Conservation (phyloP, 2,888 invertebrate species). For the Pseudoips prasinana region DNA sequence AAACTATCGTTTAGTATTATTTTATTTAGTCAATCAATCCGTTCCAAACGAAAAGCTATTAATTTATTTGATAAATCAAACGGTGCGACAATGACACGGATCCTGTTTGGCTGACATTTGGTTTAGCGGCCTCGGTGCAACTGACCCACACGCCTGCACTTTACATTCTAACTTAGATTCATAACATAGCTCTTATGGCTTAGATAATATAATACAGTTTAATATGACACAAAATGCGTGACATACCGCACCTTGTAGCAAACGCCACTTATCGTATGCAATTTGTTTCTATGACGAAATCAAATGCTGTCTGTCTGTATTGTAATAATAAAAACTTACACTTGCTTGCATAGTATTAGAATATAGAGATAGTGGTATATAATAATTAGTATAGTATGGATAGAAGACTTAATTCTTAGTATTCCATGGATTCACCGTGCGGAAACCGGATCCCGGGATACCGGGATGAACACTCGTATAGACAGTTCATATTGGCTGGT, state of each 20-base stretch:
- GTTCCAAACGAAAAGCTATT: no score
- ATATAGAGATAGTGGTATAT: no score
- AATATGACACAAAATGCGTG: conserved; percentile 15
- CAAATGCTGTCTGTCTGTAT: conserved; percentile 18
- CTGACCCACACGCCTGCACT: conserved; percentile 59
- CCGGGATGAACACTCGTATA: no score
- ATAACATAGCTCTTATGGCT: conserved; percentile 31
- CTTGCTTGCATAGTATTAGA: no score
- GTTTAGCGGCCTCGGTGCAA: conserved; percentile 62
- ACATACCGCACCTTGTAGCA: conserved; percentile 43
- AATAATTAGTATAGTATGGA: no score
- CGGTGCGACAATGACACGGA: conserved; percentile 53
- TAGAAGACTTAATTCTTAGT: no score
- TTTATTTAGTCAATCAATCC: no score
- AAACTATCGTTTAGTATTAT: no score
- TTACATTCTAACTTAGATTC: conserved; percentile 39
- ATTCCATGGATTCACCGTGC: no score
- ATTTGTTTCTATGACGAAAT: conserved; percentile 63
- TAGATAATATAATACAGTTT: conserved; percentile 28
- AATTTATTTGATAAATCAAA: no score
- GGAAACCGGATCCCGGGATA: no score
- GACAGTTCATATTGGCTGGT: no score
- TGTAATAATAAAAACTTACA: conserved; percentile 8
- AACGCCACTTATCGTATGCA: conserved; percentile 50
- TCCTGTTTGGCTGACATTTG: conserved; percentile 67